Base-by-base conservation (phyloP, 2,888 invertebrate genomes). In the Apocheima hispidaria region DNA sequence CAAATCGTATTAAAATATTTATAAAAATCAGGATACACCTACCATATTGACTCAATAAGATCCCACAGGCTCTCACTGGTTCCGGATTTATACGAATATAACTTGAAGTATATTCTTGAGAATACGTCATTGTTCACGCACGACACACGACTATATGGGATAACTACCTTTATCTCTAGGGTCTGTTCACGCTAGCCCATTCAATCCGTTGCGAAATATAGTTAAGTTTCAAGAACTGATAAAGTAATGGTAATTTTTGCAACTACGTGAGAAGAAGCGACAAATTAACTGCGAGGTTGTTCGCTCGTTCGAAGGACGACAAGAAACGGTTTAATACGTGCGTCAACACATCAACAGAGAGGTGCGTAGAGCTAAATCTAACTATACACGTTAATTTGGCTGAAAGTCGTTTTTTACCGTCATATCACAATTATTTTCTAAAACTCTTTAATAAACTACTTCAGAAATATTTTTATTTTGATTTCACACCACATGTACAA, bases 41-140 rank as follows among this genome's bases (percentile, higher is more conserved):
- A 89, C 89, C 89, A 72, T 88, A 87, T 75, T 85, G 84, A 66
- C 73, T 81, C 33, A 89, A 81, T 43, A 90, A 72, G n/a, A 66
- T 50, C 41, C 67, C 72, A 65, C 89, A 89, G 53, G 80, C 58
- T 56, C 73, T 65, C 61, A 46, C 63, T 49, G 70, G 72, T 9
- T 74, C 75, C 44, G 73, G 72, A 36, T 10, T 38, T 16, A 5
- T 23, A 36, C 41, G 35, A 44, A n/a, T 2, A 46, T 30, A 30
- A 1, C 16, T 12, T n/a, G 46, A 16, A 26, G 26, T 26, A 26
- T 44, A 44, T 16, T 26, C 54, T 46, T 20, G 12, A 20, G 44
- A 50, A 3, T 28, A 41, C 10, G 33, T 40, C 23, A 14, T 28
- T 44, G 23, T 46, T 7, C 30, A 2, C 30, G 16, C 40, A 21